Evolutionary conservation across 2,797 vertebrate genomes (phyloP), one percentile per base, ranked within the genome.

Genomic region (Melanotaenia maccullochi): DNA sequence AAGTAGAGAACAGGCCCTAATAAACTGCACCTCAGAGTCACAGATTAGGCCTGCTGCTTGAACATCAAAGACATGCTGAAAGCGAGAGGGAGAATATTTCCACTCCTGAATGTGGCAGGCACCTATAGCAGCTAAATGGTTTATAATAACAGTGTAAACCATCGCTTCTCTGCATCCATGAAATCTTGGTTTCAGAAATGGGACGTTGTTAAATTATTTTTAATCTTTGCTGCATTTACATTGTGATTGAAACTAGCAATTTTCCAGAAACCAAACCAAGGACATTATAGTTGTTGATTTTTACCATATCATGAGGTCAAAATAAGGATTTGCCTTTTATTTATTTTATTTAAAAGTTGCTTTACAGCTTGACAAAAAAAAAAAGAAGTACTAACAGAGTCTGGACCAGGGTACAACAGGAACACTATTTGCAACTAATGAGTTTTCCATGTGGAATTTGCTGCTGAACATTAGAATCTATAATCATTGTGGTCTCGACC

Each of bases 381-480:
- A 32, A 32, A 5, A 16, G 76, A 78, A 81, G 49, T 63, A 40
- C 59, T 73, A 64, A 68, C 30, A 20, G 13, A 71, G 42, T 30
- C 59, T 42, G 63, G 56, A 28, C 75, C 54, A 73, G 60, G 59
- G 60, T 82, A 64, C 77, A 68, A 71, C 72, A 76, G 74, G 18
- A 68, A 54, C 30, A 74, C 71, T 72, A 60, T 74, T 80, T 75
- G 33, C 68, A 60, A 22, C 62, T 85, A 85, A 94, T 90, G 85
- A 82, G 61, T 93, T 93, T 91, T 93, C 90, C 91, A 89, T 91
- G 84, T 82, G 87, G 76, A 42, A 69, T 88, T 78, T 83, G 71
- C 80, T 89, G 88, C 76, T 76, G 73, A 88, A 68, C 68, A 82
- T 86, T 75, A 67, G 51, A 71, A 75, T 73, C 75, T 77, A 64